phyloP scores from a whole-genome alignment of 2,113 vertebrate species.

The Tringa solitaria region DNA sequence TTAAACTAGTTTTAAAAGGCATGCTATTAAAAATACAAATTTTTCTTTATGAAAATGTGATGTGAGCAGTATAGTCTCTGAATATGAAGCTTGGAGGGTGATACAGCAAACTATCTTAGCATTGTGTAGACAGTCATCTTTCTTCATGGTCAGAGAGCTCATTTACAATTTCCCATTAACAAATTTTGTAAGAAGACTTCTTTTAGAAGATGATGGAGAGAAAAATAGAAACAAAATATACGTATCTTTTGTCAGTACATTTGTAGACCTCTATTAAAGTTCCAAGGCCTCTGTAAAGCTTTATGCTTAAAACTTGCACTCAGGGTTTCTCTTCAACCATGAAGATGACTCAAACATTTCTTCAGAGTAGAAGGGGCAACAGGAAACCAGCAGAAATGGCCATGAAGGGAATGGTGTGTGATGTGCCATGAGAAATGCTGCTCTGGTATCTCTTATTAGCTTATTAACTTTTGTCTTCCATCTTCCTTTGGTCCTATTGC shows the following conservation, averaged over 20 bases:
- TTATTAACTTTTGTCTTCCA: background rate
- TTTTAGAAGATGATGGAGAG: background rate
- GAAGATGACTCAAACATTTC: background rate
- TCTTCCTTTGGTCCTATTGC: accelerated
- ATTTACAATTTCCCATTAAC: background rate
- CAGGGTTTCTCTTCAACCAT: background rate
- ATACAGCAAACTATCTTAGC: background rate
- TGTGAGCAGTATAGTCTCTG: background rate
- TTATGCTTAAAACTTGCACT: background rate
- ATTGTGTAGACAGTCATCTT: background rate
- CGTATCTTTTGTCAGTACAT: background rate
- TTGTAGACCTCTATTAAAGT: background rate
- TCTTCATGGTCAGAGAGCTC: background rate
- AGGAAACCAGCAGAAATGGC: background rate
- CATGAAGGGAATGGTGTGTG: background rate
- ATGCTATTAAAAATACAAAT: background rate
- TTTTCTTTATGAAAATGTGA: background rate
- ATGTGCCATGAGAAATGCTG: background rate
- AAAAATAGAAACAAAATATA: background rate
- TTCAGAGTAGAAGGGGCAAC: background rate
- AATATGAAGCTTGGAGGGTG: background rate
- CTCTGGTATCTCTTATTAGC: background rate
- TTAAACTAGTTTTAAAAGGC: background rate
- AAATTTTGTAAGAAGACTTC: background rate
- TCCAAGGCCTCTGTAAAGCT: background rate